phyloP scores from a whole-genome alignment of 2,113 vertebrate genomes.

The Rhabdomys dilectus region DNA sequence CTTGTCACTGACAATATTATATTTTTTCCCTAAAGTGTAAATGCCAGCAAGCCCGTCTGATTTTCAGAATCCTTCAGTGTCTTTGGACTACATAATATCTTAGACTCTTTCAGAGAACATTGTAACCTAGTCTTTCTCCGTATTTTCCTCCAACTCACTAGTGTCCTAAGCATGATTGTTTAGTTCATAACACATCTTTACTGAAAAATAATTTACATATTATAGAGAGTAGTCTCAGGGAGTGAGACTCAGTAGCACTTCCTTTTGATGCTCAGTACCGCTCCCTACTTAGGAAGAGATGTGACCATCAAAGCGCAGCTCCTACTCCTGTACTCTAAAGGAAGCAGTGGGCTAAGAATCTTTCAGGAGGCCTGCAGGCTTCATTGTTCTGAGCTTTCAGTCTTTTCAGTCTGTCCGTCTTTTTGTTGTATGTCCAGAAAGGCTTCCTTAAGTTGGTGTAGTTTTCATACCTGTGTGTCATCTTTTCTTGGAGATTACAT shows the following conservation, averaged over 20 bases:
- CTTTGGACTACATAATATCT: conserved; percentile 12
- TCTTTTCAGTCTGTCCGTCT: background rate
- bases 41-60: background rate
- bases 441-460: conserved; percentile 19
- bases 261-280: background rate
- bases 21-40: conserved; percentile 8
- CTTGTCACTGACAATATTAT: background rate
- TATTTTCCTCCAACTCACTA: background rate
- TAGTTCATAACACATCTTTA: background rate
- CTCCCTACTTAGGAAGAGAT: background rate
- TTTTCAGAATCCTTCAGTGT: background rate
- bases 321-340: background rate
- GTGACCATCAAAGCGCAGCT: background rate
- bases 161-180: background rate
- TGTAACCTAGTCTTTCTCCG: background rate
- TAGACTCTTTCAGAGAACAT: conserved; percentile 4
- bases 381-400: background rate
- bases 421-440: conserved; percentile 13
- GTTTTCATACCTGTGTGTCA: background rate
- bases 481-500: conserved; percentile 13
- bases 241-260: background rate
- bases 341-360: background rate
- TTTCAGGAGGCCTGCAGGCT: conserved; percentile 1
- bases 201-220: background rate
- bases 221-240: background rate